phyloP scores from a whole-genome alignment of 2,797 vertebrate species.

The Vireo griseus region DNA sequence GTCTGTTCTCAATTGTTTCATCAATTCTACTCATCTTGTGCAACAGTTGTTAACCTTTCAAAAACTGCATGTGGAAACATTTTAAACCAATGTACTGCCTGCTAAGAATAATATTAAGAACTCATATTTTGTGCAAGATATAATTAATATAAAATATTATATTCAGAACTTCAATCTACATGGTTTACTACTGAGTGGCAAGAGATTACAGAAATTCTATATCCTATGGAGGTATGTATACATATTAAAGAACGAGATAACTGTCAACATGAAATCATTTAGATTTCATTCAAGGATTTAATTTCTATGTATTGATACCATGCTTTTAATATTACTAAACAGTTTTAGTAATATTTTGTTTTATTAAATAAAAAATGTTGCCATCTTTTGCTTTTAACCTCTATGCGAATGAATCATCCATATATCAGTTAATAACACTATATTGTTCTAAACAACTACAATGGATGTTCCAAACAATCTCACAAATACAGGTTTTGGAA shows the following conservation, averaged over 20 bases:
- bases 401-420: neutral
- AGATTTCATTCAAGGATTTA: neutral
- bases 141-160: neutral
- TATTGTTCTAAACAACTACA: neutral
- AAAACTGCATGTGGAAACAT: neutral
- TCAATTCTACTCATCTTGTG: neutral
- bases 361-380: neutral
- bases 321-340: neutral
- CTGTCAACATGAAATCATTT: neutral
- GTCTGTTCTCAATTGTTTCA: neutral
- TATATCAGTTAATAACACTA: neutral
- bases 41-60: neutral
- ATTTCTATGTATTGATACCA: neutral
- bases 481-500: neutral
- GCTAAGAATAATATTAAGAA: neutral
- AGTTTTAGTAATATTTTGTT: too few species aligned
- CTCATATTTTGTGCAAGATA: neutral
- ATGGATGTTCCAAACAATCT: neutral
- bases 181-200: neutral
- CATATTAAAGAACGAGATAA: neutral
- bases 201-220: neutral
- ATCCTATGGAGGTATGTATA: neutral
- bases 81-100: neutral
- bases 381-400: neutral
- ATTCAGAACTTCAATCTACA: neutral